These are phyloP conservation scores for Mesembrinibis cayennensis DNA, from an alignment of 2,113 vertebrate species.

Conservation along the genomic window DNA sequence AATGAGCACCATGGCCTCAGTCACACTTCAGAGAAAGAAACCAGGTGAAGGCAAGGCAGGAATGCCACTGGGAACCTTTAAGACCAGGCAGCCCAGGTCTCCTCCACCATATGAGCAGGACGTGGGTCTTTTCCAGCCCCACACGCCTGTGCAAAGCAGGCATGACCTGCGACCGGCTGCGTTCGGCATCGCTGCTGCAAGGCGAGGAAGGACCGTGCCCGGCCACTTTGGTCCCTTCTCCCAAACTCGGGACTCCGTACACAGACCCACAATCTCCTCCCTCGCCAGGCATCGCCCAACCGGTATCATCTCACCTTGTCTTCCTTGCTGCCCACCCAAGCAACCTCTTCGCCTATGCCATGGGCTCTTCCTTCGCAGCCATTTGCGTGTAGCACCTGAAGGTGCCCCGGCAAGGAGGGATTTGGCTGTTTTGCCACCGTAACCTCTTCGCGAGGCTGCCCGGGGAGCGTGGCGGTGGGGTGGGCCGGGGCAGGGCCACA, in stretches of 20 bases:
- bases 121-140: background rate
- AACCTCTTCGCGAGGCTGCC: background rate
- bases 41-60: background rate
- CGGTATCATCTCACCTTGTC: background rate
- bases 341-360: background rate
- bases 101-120: background rate
- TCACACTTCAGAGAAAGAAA: background rate
- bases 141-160: accelerated
- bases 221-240: background rate
- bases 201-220: background rate
- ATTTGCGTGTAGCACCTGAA: accelerated
- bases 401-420: background rate
- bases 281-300: background rate
- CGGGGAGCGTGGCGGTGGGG: background rate
- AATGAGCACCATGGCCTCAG: background rate
- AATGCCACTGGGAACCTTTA: background rate
- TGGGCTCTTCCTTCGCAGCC: background rate
- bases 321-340: background rate
- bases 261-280: background rate
- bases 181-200: accelerated
- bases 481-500: background rate
- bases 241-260: background rate
- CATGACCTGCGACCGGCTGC: accelerated
- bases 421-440: background rate
- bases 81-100: background rate